Evolutionary conservation across 2,888 invertebrate species (phyloP), one percentile per base, ranked within the genome.

Genomic region (Zaprionus bogoriensis): DNA sequence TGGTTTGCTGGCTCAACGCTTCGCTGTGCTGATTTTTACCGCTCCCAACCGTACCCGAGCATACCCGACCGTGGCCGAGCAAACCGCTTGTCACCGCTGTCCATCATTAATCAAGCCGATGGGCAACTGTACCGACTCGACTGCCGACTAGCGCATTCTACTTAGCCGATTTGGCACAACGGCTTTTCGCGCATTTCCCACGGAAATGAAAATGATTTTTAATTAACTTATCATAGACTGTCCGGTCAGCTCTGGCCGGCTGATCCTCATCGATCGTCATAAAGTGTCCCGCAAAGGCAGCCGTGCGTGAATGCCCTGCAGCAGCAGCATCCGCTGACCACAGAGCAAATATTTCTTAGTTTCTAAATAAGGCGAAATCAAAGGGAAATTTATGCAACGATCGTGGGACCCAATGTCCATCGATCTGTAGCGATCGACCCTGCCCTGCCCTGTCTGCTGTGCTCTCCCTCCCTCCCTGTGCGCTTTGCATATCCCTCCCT

Each of bases 161-260:
- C 7, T 17, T 36, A 36, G 32, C 17, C 14, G 17, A 5, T 17
- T 36, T 14, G 14, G 32, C 32, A n/a, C n/a, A n/a, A n/a, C n/a
- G n/a, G 14, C 14, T 10, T 46, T 39, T 20, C 39, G 17, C 3
- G 14, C 20, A 38, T 14, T 73, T 73, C 44, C 25, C 41, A 52
- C 20, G 22, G 28, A 20, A 9, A 22, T 2, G 9, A 63, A 82
- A 83, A 67, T 68, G 45, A 42, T 67, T 72, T 82, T 87, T 84
- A 83, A 83, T 83, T 71, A 84, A 83, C 66, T 87, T 81, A 73
- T 87, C 73, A 86, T 79, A 72, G 81, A 84, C 78, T 77, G 62
- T 41, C 27, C 44, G 28, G 20, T 20, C 20, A 19, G 6, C n/a
- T 42, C 32, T 60, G 22, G 20, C 12, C 17, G 20, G 50, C 14